Conservation (phyloP, 1,140 invertebrate species). For the Globodera rostochiensis region DNA sequence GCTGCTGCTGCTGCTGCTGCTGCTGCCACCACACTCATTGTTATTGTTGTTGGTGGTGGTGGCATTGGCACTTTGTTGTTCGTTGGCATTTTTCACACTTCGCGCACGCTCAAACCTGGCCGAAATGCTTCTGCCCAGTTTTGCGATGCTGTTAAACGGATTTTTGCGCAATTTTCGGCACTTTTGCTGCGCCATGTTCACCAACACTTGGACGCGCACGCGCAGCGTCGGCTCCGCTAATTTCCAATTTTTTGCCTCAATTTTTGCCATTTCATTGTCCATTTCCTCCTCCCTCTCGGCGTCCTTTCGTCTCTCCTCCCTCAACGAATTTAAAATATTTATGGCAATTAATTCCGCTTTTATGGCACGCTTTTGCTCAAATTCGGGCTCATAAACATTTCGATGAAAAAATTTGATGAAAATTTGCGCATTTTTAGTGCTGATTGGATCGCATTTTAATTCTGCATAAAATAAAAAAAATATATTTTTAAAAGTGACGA, state of each 20-base stretch:
- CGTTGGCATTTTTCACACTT: not conserved
- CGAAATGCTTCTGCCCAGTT: not conserved
- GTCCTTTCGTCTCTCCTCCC: not conserved
- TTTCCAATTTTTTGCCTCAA: not conserved
- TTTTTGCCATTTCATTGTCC: not conserved
- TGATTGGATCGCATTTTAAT: not conserved
- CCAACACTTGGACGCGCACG: not conserved
- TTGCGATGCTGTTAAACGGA: not conserved
- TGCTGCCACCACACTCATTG: too few relatives aligned
- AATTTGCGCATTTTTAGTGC: not conserved
- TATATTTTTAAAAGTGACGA: not conserved
- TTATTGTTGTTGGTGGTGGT: too few relatives aligned
- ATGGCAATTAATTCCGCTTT: not conserved
- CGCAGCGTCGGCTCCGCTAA: not conserved
- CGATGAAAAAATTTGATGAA: not conserved
- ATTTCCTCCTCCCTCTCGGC: not conserved
- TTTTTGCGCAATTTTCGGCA: slow-evolving; percentile 12
- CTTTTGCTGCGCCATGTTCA: not conserved
- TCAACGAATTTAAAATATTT: not conserved
- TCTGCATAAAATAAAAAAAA: not conserved
- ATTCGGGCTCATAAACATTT: not conserved
- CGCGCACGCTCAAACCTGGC: not conserved
- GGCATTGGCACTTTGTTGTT: too few relatives aligned
- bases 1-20: too few relatives aligned
- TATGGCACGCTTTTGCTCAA: not conserved